Percentiles rank a stretch among this genome's conserved stretches.
phyloP scores from a whole-genome alignment of 1,140 invertebrate species.

The Phenacoccus solenopsis region DNA sequence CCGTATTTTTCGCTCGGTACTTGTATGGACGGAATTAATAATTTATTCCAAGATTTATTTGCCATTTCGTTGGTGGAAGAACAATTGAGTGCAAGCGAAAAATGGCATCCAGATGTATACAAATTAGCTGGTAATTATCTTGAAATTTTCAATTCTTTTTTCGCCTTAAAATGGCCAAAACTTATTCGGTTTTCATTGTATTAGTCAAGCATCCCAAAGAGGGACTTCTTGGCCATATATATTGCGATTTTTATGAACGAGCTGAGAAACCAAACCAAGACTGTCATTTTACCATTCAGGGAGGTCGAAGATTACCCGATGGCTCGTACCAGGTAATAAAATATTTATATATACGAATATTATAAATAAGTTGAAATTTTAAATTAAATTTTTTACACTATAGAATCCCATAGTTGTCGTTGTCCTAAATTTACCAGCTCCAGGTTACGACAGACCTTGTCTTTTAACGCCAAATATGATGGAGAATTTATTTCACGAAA shows the following conservation, averaged over 20 bases:
- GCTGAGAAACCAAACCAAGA: slow-evolving; percentile 86
- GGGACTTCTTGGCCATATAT: slow-evolving; percentile 81
- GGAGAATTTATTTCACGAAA: slow-evolving; percentile 97
- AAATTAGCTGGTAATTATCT: slow-evolving; percentile 55
- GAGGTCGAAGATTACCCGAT: slow-evolving; percentile 66
- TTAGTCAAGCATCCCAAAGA: slow-evolving; percentile 57
- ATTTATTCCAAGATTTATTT: slow-evolving; percentile 66
- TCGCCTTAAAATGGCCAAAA: neutral
- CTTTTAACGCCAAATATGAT: slow-evolving; percentile 69
- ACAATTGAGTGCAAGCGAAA: slow-evolving; percentile 60
- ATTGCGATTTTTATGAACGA: slow-evolving; percentile 93
- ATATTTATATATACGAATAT: neutral
- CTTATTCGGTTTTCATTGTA: slow-evolving; percentile 18
- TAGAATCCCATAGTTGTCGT: slow-evolving; percentile 87
- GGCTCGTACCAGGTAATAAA: slow-evolving; percentile 63
- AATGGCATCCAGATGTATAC: slow-evolving; percentile 75
- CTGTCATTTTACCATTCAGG: slow-evolving; percentile 96
- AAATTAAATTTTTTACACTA: slow-evolving; percentile 24
- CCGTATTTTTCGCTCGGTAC: slow-evolving; percentile 88
- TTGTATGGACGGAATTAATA: slow-evolving; percentile 92
- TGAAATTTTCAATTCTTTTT: neutral
- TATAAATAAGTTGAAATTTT: neutral
- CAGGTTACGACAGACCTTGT: slow-evolving; percentile 60
- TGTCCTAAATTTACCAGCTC: slow-evolving; percentile 72
- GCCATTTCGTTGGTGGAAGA: slow-evolving; percentile 59